These are phyloP conservation scores for Monochamus alternatus DNA, from an alignment of 2,888 invertebrate species.

Conservation along the genomic window DNA sequence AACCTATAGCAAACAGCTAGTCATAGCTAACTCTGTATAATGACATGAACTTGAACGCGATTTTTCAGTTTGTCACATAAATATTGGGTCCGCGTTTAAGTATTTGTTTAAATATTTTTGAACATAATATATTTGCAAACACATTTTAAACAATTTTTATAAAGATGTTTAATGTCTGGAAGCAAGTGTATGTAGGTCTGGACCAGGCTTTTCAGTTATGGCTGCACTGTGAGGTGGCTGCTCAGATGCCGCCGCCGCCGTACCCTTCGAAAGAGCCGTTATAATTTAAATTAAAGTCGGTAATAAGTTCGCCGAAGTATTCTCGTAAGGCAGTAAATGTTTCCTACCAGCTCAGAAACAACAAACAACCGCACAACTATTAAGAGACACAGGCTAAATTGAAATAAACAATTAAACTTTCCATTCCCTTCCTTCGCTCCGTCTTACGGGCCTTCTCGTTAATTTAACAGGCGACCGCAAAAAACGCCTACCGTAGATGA, in stretches of 20 bases:
- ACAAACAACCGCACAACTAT: constrained; percentile 63
- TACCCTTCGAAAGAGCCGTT: constrained; percentile 44
- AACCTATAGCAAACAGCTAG: no score
- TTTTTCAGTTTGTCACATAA: no score
- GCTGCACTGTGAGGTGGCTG: background rate
- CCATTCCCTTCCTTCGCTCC: constrained; percentile 52
- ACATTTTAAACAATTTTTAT: no score
- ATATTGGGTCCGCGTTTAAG: no score
- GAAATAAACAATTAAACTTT: constrained; percentile 65
- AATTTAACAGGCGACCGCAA: constrained; percentile 49
- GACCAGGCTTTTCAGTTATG: no score
- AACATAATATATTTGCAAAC: no score
- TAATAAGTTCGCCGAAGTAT: constrained; percentile 64
- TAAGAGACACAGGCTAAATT: constrained; percentile 63
- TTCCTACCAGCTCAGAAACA: constrained; percentile 60
- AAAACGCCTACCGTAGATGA: constrained; percentile 15
- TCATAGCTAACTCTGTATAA: no score
- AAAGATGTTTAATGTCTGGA: no score
- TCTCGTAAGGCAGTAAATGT: constrained; percentile 63
- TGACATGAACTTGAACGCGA: no score
- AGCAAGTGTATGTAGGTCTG: no score
- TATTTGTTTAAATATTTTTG: no score
- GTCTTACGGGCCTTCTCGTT: constrained; percentile 47
- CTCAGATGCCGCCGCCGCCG: background rate
- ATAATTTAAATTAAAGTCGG: constrained; percentile 65